phyloP scores from a whole-genome alignment of 2,888 invertebrate genomes.

The Hypselothyrea guttata region DNA sequence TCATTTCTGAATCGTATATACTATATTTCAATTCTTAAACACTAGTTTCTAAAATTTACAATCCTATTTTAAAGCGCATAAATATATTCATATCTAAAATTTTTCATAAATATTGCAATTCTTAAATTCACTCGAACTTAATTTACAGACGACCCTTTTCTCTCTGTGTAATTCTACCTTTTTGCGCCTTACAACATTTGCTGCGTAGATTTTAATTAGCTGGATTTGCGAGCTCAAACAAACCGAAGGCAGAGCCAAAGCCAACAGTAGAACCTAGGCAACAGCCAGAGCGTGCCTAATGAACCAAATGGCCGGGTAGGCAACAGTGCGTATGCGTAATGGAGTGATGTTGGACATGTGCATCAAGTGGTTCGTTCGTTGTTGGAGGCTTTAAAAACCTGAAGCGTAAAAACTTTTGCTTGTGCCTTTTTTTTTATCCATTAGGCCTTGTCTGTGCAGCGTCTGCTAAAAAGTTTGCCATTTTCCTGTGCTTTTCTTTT shows the following conservation, averaged over 20 bases:
- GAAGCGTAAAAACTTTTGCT: slow-evolving; percentile 17
- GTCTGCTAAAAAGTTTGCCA: neutral
- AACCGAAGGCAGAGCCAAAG: slow-evolving; percentile 9
- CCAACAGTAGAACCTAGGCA: slow-evolving; percentile 8
- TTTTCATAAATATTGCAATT: too few relatives aligned
- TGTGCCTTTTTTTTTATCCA: neutral
- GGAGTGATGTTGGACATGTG: slow-evolving; percentile 7
- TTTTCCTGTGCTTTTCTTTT: too few relatives aligned
- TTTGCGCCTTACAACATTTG: slow-evolving; percentile 47
- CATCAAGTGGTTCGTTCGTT: slow-evolving; percentile 56
- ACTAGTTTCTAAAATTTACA: too few relatives aligned
- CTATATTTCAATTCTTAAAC: too few relatives aligned
- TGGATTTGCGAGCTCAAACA: slow-evolving; percentile 68
- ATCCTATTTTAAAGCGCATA: too few relatives aligned
- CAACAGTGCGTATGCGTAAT: slow-evolving; percentile 50
- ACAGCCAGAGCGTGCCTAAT: slow-evolving; percentile 57
- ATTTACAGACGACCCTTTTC: too few relatives aligned
- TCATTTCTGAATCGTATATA: too few relatives aligned
- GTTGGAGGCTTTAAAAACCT: slow-evolving; percentile 21
- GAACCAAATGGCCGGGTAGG: slow-evolving; percentile 43
- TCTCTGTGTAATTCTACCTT: too few relatives aligned
- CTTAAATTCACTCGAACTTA: too few relatives aligned
- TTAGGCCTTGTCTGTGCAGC: too few relatives aligned
- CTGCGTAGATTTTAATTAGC: slow-evolving; percentile 73
- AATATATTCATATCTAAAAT: too few relatives aligned